Evolutionary conservation across 2,888 invertebrate genomes (phyloP).

Genomic region (Taphrorychus bicolor): DNA sequence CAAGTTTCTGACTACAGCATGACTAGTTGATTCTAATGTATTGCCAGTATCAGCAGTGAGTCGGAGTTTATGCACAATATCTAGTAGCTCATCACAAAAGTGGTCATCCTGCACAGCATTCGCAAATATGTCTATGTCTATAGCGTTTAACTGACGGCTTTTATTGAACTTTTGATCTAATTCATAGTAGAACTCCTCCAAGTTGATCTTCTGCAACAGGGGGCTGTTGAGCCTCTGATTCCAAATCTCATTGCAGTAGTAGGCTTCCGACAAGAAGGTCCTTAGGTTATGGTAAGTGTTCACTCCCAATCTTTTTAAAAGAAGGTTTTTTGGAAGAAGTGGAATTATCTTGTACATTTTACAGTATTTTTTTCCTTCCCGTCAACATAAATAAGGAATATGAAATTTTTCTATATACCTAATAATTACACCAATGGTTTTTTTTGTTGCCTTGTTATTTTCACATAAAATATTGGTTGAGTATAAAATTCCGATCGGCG

Average conservation of each 20-base stretch:
- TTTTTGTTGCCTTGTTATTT: no score
- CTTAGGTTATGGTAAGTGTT: constrained; percentile 47
- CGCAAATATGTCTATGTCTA: constrained; percentile 85
- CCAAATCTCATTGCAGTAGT: constrained; percentile 77
- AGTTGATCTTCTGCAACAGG: constrained; percentile 66
- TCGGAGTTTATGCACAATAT: constrained; percentile 75
- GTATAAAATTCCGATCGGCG: no score
- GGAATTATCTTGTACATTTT: constrained; percentile 8
- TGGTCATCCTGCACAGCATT: constrained; percentile 69
- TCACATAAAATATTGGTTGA: no score
- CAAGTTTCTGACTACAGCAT: constrained; percentile 76
- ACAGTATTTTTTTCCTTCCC: neutral
- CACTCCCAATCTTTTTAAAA: neutral
- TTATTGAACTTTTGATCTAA: constrained; percentile 72
- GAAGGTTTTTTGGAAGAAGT: neutral
- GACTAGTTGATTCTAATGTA: constrained; percentile 79
- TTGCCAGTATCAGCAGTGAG: constrained; percentile 74
- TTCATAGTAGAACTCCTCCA: constrained; percentile 73
- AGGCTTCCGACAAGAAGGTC: constrained; percentile 74
- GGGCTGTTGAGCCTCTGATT: constrained; percentile 68
- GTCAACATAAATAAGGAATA: neutral
- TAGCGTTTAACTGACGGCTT: constrained; percentile 71
- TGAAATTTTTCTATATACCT: no score
- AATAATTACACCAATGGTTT: no score
- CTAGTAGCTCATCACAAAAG: constrained; percentile 75